These are phyloP conservation scores for Nothobranchius kuhntae DNA, from an alignment of 2,113 vertebrate genomes.

Conservation along the genomic window DNA sequence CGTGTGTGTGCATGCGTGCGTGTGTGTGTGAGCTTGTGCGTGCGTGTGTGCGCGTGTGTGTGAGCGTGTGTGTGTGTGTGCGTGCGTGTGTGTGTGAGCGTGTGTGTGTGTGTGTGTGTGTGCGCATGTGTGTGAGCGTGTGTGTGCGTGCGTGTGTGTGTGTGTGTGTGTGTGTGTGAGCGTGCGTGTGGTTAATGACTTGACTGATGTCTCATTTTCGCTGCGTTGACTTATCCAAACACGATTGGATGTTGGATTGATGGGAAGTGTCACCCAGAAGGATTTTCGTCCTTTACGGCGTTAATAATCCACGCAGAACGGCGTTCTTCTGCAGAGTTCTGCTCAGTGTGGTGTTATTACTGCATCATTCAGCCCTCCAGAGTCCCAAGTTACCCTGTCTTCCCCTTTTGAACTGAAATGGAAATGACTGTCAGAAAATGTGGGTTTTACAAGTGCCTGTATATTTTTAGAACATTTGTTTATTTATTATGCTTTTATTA, in stretches of 20 bases:
- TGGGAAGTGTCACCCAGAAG: background rate
- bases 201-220: background rate
- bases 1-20: background rate
- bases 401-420: slow-evolving; percentile 1
- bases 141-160: background rate
- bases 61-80: background rate
- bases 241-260: too few relatives aligned
- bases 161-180: background rate
- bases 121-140: background rate
- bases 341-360: slow-evolving; percentile 9
- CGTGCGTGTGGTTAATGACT: background rate
- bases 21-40: background rate
- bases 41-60: background rate
- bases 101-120: background rate
- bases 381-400: background rate
- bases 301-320: background rate
- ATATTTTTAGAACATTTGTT: slow-evolving; percentile 51
- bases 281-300: slow-evolving; percentile 5
- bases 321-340: background rate
- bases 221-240: background rate
- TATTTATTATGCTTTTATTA: slow-evolving; percentile 70
- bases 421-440: slow-evolving; percentile 11
- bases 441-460: slow-evolving; percentile 71
- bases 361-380: background rate
- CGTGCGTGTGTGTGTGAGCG: background rate